Conservation (phyloP, 2,113 vertebrate species). For the Mola mola region DNA sequence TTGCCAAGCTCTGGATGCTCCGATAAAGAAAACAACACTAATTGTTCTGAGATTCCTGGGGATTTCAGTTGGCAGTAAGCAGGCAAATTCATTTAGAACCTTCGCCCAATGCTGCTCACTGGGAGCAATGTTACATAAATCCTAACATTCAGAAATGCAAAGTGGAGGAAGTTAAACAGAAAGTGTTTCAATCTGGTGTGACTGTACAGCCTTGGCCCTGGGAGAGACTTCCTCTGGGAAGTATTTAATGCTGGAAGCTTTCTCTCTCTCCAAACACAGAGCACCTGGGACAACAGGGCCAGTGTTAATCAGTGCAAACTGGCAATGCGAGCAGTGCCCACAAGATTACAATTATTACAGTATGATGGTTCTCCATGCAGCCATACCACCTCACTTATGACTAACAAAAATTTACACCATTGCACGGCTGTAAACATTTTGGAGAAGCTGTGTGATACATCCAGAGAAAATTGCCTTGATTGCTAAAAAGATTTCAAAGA, state of each 20-base stretch:
- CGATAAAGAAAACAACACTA: constrained; percentile 55
- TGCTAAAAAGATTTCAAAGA: constrained; percentile 73
- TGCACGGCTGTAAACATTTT: constrained; percentile 64
- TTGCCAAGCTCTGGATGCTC: constrained; percentile 38
- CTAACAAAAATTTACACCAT: constrained; percentile 70
- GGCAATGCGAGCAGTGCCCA: constrained; percentile 74
- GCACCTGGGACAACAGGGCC: constrained; percentile 85
- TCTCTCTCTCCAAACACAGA: constrained; percentile 79
- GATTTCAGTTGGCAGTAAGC: constrained; percentile 45
- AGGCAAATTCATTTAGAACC: constrained; percentile 52
- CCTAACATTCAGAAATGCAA: constrained; percentile 70
- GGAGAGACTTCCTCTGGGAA: constrained; percentile 80
- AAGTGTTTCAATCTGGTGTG: constrained; percentile 79
- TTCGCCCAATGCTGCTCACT: constrained; percentile 50
- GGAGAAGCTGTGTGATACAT: constrained; percentile 52
- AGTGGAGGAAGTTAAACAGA: constrained; percentile 71
- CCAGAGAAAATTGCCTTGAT: constrained; percentile 68
- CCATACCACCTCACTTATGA: constrained; percentile 60
- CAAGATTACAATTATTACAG: constrained; percentile 79
- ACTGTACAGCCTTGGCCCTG: constrained; percentile 64
- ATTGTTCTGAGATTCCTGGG: constrained; percentile 50
- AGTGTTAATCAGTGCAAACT: constrained; percentile 81
- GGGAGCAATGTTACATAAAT: constrained; percentile 74
- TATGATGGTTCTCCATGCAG: constrained; percentile 57
- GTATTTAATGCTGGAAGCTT: constrained; percentile 79